Evolutionary conservation across 2,888 invertebrate genomes (phyloP), one percentile per base, ranked within the genome.

Genomic region (Baronia brevicornis): DNA sequence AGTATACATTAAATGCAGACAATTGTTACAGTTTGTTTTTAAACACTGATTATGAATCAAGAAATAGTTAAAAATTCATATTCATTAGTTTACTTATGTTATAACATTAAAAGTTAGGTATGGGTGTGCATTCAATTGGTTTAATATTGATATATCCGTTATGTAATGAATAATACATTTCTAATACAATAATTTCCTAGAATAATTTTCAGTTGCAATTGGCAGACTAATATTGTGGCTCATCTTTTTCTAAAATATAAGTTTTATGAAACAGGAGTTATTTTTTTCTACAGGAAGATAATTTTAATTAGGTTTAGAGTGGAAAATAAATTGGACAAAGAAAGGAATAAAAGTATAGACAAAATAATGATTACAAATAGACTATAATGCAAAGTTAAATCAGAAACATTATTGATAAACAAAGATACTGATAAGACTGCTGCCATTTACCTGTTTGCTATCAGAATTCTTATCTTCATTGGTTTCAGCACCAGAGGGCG

Each of bases 371-470:
- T n/a, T n/a, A n/a, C n/a, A n/a, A n/a, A n/a, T n/a, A n/a, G n/a
- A n/a, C n/a, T n/a, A n/a, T n/a, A n/a, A n/a, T n/a, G n/a, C n/a
- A n/a, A n/a, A n/a, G n/a, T n/a, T n/a, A n/a, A n/a, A n/a, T n/a
- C n/a, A n/a, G n/a, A n/a, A n/a, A n/a, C n/a, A n/a, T n/a, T n/a
- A n/a, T n/a, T n/a, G 33, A 33, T 41, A 7, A 37, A 41, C 36
- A 35, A 36, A 28, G 36, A 48, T 44, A 45, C 44, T 34, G 31
- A 36, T 39, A 44, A n/a, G n/a, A n/a, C n/a, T n/a, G n/a, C n/a
- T n/a, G n/a, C n/a, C n/a, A n/a, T n/a, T n/a, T 71, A 84, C 77
- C 78, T 79, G 75, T 61, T 73, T 78, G 62, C 66, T 80, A 71
- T 80, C 80, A 58, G 66, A 52, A 56, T 61, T 62, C 67, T 78